phyloP scores from a whole-genome alignment of 2,888 invertebrate species.

The Papilio protenor region DNA sequence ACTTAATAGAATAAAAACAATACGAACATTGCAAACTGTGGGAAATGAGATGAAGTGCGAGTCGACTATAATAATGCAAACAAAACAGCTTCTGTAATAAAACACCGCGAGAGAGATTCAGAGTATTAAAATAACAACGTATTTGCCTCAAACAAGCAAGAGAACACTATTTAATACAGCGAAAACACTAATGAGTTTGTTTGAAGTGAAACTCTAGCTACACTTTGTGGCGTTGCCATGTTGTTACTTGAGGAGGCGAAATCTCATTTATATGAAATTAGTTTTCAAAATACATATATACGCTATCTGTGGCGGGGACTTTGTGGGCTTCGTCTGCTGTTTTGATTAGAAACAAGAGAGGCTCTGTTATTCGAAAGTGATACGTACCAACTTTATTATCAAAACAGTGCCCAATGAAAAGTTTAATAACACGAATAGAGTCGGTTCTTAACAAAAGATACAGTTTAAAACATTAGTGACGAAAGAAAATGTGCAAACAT shows the following conservation, averaged over 20 bases:
- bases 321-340: constrained; percentile 39
- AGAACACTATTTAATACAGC: constrained; percentile 50
- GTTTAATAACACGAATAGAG: constrained; percentile 20
- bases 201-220: constrained; percentile 49
- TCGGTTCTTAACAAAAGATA: background rate
- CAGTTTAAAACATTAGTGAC: background rate
- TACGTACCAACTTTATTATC: constrained; percentile 37
- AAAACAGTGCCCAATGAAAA: constrained; percentile 36
- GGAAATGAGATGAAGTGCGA: constrained; percentile 29
- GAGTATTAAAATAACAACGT: constrained; percentile 42
- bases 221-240: constrained; percentile 48
- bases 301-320: constrained; percentile 38
- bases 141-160: constrained; percentile 43
- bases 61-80: constrained; percentile 38
- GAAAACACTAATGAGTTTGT: constrained; percentile 52
- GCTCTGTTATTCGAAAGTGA: constrained; percentile 38
- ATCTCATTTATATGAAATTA: constrained; percentile 53
- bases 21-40: constrained; percentile 24
- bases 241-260: constrained; percentile 47
- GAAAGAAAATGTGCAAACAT: background rate
- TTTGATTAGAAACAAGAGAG: constrained; percentile 42
- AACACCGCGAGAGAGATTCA: constrained; percentile 37
- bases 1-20: constrained; percentile 1
- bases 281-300: constrained; percentile 49
- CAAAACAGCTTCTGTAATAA: constrained; percentile 40